A percentile compares a stretch with the other conserved stretches of the same genome.
Conservation (phyloP, 1,140 invertebrate species). For the Amyelois transitella region DNA sequence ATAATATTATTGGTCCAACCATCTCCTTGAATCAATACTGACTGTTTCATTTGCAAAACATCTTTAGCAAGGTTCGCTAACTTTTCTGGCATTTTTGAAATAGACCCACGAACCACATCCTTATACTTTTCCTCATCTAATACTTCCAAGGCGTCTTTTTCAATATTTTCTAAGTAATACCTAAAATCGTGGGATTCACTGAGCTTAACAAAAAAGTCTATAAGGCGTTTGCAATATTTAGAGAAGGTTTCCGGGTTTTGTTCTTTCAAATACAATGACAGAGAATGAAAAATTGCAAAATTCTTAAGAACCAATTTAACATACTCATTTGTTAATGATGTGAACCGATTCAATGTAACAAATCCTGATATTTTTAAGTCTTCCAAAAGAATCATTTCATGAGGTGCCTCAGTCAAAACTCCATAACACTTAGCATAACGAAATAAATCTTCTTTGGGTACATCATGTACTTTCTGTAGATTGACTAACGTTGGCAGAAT, state of each 20-base stretch:
- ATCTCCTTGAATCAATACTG: slow-evolving; percentile 20
- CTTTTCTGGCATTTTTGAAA: not conserved
- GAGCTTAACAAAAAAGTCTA: not conserved
- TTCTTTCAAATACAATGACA: slow-evolving; percentile 68
- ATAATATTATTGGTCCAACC: slow-evolving; percentile 25
- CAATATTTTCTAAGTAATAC: not conserved
- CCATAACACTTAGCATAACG: slow-evolving; percentile 55
- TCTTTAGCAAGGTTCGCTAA: not conserved
- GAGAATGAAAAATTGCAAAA: slow-evolving; percentile 75
- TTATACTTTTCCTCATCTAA: slow-evolving; percentile 14
- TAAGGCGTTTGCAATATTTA: slow-evolving; percentile 8
- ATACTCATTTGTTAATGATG: slow-evolving; percentile 59
- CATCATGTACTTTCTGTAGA: slow-evolving; percentile 36
- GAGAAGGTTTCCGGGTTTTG: slow-evolving; percentile 42
- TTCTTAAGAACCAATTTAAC: slow-evolving; percentile 59
- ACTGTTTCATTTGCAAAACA: slow-evolving; percentile 3
- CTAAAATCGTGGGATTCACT: not conserved
- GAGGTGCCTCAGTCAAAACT: slow-evolving; percentile 32
- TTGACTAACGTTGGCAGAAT: slow-evolving; percentile 42
- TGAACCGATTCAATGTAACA: slow-evolving; percentile 59
- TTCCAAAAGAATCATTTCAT: slow-evolving; percentile 74
- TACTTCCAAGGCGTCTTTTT: slow-evolving; percentile 3
- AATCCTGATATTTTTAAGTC: slow-evolving; percentile 70
- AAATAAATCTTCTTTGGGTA: slow-evolving; percentile 30
- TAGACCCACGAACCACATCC: not conserved